A percentile compares a stretch with the other conserved stretches of the same genome.
Conservation (phyloP, 2,888 invertebrate genomes). For the Andrena chrysosceles region DNA sequence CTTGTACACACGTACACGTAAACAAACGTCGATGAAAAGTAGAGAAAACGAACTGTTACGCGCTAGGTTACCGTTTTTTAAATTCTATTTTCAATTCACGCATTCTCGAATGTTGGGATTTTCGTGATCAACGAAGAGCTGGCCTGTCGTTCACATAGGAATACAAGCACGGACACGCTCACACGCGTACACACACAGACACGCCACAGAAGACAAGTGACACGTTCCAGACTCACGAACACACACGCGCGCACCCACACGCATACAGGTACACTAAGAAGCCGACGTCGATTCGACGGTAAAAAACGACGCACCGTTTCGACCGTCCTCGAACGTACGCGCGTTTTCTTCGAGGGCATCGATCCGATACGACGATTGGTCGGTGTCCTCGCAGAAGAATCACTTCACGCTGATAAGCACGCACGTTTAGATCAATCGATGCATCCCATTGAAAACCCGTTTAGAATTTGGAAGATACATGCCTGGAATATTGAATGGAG, state of each 20-base stretch:
- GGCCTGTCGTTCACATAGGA: slow-evolving; percentile 75
- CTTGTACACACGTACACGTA: slow-evolving; percentile 16
- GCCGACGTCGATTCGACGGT: slow-evolving; percentile 73
- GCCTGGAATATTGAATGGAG: not conserved
- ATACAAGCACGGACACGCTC: slow-evolving; percentile 64
- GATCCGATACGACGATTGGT: not conserved
- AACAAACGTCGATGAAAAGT: slow-evolving; percentile 65
- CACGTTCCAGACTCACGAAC: slow-evolving; percentile 48
- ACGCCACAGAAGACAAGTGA: slow-evolving; percentile 39
- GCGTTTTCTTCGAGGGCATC: slow-evolving; percentile 20
- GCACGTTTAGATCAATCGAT: not conserved
- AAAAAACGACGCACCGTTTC: slow-evolving; percentile 39
- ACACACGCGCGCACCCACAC: slow-evolving; percentile 38
- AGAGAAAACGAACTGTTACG: slow-evolving; percentile 80
- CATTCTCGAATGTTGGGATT: slow-evolving; percentile 84
- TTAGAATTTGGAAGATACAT: too few relatives aligned
- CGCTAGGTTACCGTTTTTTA: slow-evolving; percentile 83
- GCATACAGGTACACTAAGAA: slow-evolving; percentile 45
- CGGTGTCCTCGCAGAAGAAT: not conserved
- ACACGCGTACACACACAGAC: slow-evolving; percentile 20
- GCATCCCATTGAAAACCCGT: too few relatives aligned
- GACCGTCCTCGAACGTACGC: slow-evolving; percentile 43
- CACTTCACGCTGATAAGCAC: not conserved
- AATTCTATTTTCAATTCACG: slow-evolving; percentile 84
- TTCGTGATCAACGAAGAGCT: slow-evolving; percentile 85